Base-by-base conservation (phyloP, 2,113 vertebrate species). In the Genyomyrus donnyi region DNA sequence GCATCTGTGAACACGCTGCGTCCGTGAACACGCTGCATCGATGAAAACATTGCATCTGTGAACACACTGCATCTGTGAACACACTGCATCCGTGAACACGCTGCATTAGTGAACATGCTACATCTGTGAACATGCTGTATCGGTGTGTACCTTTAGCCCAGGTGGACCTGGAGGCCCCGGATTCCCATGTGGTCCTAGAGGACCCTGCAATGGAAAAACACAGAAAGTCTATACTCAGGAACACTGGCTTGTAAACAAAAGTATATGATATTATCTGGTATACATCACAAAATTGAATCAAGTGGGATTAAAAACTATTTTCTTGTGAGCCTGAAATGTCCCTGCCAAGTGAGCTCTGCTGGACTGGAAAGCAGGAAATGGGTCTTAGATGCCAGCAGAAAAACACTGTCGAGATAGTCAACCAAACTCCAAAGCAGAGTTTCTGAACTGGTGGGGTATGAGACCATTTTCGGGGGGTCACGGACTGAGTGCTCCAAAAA, bases 101-200 rank as follows among this genome's bases (percentile, higher is more conserved):
- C n/a, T n/a, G n/a, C n/a, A n/a, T n/a, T n/a, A n/a, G 52, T 53
- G 52, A 19, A 53, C 52, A 53, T 0, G 17, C 52, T 5, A 3
- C 15, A 6, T 7, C 24, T 27, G 80, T 88, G 53, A 21, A 56
- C 53, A 56, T 0, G 19, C 53, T 5, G 17, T 17, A 7, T 8
- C 21, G 31, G 80, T 88, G 95, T 94, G 93, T 94, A 99, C 98
- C 95, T 99, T 99, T 70, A 92, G 88, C 93, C 98, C 98, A 70
- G 97, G 93, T 42, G 94, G 93, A 17, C 98, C 98, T 2, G 97
- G 94, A 1, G 77, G 96, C 70, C 98, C 98, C 5, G 98, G 98
- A 89, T 97, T 98, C 95, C 98, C 98, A 19, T 98, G 97, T 58
- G 98, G 97, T 90, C 98, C 98, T 19, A 95, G 95, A 27, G 96